These are phyloP conservation scores for Perithous albicinctus DNA, from an alignment of 2,888 invertebrate species.

Conservation along the genomic window DNA sequence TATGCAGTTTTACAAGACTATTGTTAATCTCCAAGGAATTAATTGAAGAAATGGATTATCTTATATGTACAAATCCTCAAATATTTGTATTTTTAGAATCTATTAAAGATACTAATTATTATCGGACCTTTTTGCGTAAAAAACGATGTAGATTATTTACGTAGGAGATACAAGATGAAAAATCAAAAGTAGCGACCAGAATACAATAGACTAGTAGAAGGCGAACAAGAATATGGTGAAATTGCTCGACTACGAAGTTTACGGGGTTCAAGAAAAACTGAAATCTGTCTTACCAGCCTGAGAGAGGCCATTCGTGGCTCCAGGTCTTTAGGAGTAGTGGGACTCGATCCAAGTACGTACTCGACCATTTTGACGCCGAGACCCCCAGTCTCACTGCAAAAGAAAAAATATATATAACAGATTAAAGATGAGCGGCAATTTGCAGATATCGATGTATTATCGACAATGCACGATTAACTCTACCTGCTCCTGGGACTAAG, in stretches of 20 bases:
- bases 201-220: not conserved
- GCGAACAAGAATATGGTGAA: not conserved
- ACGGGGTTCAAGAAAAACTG: slow-evolving; percentile 16
- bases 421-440: not conserved
- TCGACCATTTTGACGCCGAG: slow-evolving; percentile 99
- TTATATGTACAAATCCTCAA: not conserved
- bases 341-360: slow-evolving; percentile 97
- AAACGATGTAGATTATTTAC: not conserved
- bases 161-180: not conserved
- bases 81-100: not conserved
- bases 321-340: slow-evolving; percentile 87
- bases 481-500: slow-evolving; percentile 84
- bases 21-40: no score
- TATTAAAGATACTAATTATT: not conserved
- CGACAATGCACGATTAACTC: not conserved
- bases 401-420: slow-evolving; percentile 1
- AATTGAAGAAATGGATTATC: no score
- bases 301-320: slow-evolving; percentile 83
- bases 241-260: not conserved
- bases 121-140: not conserved
- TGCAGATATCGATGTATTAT: not conserved
- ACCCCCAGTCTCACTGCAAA: slow-evolving; percentile 93
- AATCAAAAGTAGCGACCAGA: not conserved
- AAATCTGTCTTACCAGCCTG: slow-evolving; percentile 81
- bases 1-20: no score